Evolutionary conservation across 2,113 vertebrate genomes (phyloP), one percentile per base, ranked within the genome.

Genomic region (Capreolus pygargus): DNA sequence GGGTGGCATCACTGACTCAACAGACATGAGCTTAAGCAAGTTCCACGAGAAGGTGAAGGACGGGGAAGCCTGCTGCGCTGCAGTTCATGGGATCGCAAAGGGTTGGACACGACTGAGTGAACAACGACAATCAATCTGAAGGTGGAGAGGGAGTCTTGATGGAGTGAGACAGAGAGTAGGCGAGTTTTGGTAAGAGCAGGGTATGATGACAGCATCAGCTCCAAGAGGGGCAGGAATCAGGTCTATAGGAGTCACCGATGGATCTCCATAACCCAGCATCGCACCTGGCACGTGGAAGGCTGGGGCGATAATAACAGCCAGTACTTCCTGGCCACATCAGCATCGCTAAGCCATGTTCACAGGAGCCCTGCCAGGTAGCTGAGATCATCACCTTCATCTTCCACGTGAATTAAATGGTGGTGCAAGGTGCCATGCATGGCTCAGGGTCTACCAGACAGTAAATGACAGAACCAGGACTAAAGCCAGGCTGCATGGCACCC

Each of bases 291-390:
- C 0, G 3, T 0, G 12, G 21, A 25, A 82, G 28, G 14, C 50
- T 12, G 23, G 74, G 36, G 1, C 14, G 1, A 12, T 8, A 13
- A 4, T 2, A 25, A 11, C 1, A 11, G 7, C 23, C 33, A 60
- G 7, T 12, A 25, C 0, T 0, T 1, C 36, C 47, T 1, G 1
- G 61, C 54, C 39, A 23, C 0, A 0, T 54, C n/a, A 13, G 13
- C 19, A 17, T 43, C 0, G 7, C 25, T 4, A 27, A 21, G 33
- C 28, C n/a, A 45, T 1, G 12, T 25, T 91, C 33, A 52, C 15
- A 6, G 8, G 2, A 16, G 52, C 25, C 12, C n/a, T 25, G 0
- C 0, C 21, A 91, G 36, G 14, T 50, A 33, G n/a, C 17, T 39
- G 13, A 3, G 4, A 23, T n/a, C 30, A 50, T 30, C 19, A 47